phyloP scores from a whole-genome alignment of 2,113 vertebrate species.

The Cochlearius cochlearius region DNA sequence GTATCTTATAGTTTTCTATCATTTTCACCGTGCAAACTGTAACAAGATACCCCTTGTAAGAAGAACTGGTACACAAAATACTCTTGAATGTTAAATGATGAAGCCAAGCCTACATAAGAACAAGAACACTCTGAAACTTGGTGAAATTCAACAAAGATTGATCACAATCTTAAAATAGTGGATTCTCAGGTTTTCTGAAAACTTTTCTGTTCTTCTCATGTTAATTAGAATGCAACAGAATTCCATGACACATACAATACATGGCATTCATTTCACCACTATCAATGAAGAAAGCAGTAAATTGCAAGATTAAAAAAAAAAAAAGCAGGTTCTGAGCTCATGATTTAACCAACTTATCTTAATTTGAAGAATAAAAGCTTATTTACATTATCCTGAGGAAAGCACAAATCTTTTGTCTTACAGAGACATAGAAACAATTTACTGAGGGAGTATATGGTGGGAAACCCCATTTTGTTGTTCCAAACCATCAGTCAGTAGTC shows the following conservation, averaged over 20 bases:
- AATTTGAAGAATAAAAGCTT: background rate
- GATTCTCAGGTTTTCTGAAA: background rate
- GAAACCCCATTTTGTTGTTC: background rate
- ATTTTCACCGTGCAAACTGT: background rate
- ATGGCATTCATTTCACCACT: background rate
- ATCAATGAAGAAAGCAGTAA: background rate
- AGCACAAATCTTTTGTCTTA: background rate
- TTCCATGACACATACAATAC: background rate
- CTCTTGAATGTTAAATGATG: background rate
- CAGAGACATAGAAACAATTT: background rate
- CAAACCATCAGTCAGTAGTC: background rate
- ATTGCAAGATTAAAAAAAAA: background rate
- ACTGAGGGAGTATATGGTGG: too few relatives aligned
- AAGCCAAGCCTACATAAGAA: background rate
- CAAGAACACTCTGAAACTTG: background rate
- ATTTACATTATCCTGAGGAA: background rate
- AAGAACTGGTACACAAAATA: background rate
- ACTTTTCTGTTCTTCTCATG: background rate
- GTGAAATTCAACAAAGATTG: background rate
- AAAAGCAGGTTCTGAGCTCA: background rate
- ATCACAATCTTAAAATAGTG: background rate
- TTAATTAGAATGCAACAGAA: background rate
- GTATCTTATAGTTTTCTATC: background rate
- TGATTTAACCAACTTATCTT: background rate
- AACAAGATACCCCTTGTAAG: background rate